phyloP scores from a whole-genome alignment of 2,888 invertebrate species.

The Heliconius aoede region DNA sequence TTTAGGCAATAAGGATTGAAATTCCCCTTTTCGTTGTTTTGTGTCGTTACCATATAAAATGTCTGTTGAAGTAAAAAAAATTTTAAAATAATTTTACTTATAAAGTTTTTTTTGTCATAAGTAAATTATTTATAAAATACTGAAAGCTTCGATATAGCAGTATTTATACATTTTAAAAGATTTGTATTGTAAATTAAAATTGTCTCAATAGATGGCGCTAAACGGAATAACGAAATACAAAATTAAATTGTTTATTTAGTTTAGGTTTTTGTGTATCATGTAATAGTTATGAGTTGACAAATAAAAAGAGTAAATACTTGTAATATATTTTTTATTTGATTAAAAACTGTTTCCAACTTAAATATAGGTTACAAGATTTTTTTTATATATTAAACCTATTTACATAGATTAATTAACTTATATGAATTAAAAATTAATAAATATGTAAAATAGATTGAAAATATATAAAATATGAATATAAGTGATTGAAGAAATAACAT shows the following conservation, averaged over 20 bases:
- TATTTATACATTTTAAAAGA: not conserved
- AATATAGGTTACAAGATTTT: constrained; percentile 5
- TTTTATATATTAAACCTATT: constrained; percentile 11
- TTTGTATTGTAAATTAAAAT: not conserved
- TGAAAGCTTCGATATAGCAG: not conserved
- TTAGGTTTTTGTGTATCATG: not conserved
- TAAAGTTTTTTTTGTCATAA: not conserved
- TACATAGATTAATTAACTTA: not conserved
- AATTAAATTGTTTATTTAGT: not conserved
- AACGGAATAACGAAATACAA: not conserved
- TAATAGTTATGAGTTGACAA: not conserved
- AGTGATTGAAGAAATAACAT: not conserved
- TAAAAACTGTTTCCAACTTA: not conserved
- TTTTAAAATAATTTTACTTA: not conserved
- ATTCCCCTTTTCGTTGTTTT: not conserved
- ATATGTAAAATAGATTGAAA: not conserved
- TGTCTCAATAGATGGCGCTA: constrained; percentile 14
- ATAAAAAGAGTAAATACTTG: constrained; percentile 16
- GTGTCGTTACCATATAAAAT: not conserved
- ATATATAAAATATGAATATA: not conserved
- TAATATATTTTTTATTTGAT: constrained; percentile 16
- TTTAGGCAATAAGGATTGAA: not conserved
- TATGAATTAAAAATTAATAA: not conserved
- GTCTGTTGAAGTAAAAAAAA: too few species aligned
- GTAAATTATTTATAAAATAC: not conserved